These are phyloP conservation scores for Eufriesea mexicana DNA, from an alignment of 1,140 invertebrate genomes.

Conservation along the genomic window DNA sequence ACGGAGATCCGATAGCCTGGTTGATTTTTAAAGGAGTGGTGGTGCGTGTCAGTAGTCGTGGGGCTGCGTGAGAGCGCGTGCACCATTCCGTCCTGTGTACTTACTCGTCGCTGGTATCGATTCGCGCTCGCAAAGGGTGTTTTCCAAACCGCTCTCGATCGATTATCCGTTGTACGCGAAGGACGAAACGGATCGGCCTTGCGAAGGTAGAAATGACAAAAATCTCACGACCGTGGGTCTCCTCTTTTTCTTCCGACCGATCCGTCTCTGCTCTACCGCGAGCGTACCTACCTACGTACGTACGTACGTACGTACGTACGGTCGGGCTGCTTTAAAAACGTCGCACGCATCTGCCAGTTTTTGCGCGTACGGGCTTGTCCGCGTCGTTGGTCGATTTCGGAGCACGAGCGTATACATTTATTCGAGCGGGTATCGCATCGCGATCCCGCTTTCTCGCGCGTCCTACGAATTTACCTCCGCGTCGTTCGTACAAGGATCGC, in stretches of 20 bases:
- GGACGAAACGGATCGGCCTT: slow-evolving; percentile 2
- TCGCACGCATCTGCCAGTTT: slow-evolving; percentile 65
- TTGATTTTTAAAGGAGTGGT: slow-evolving; percentile 55
- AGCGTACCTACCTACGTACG: not conserved
- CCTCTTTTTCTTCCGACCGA: not conserved
- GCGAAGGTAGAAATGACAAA: slow-evolving; percentile 8
- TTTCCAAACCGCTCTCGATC: not conserved
- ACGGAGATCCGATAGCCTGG: slow-evolving; percentile 60
- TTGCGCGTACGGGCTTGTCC: slow-evolving; percentile 39
- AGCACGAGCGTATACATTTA: slow-evolving; percentile 26
- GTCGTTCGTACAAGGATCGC: too few relatives aligned
- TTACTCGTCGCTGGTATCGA: not conserved
- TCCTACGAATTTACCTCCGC: not conserved
- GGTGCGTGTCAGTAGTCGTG: slow-evolving; percentile 25
- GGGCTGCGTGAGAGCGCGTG: not conserved
- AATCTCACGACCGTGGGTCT: slow-evolving; percentile 7
- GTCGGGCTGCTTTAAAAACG: slow-evolving; percentile 60
- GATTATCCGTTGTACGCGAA: not conserved
- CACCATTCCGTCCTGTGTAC: not conserved
- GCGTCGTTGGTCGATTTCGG: slow-evolving; percentile 45
- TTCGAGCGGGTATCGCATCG: not conserved
- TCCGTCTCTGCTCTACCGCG: slow-evolving; percentile 23
- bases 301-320: not conserved
- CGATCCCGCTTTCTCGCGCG: slow-evolving; percentile 26
- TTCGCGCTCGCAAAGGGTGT: too few relatives aligned